Evolutionary conservation across 35 echinoderm and acorn worm species (phyloP).

Genomic region (Ophioderma brevispina): DNA sequence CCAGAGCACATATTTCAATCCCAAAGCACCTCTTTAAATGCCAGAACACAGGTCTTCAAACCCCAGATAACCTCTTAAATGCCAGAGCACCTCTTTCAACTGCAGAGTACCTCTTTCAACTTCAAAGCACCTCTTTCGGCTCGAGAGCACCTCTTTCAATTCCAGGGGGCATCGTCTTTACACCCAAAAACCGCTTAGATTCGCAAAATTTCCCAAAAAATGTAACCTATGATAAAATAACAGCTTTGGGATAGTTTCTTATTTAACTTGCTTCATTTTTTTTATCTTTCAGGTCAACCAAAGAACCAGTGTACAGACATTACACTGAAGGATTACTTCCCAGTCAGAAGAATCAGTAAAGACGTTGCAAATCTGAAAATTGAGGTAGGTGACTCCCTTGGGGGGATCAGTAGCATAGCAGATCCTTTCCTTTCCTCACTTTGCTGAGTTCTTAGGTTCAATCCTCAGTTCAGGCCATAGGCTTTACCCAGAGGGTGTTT

Average conservation of each 20-base stretch:
- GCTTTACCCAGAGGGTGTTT: no score
- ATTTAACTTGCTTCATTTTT: background rate
- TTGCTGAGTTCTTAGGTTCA: background rate
- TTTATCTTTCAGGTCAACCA: background rate
- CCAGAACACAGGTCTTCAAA: no score
- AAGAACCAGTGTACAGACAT: constrained; percentile 28
- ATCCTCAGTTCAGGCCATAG: background rate
- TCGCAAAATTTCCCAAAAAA: background rate
- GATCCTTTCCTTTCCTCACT: no score
- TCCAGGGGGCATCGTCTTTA: background rate
- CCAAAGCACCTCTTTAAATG: no score
- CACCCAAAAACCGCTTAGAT: background rate
- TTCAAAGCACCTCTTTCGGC: no score
- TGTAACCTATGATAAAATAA: background rate
- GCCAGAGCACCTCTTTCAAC: no score
- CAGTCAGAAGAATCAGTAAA: constrained; percentile 78
- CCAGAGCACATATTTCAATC: no score
- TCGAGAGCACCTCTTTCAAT: background rate
- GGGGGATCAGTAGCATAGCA: no score
- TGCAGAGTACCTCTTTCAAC: no score
- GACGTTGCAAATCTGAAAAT: constrained; percentile 76
- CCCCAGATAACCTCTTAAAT: no score
- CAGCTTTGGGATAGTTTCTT: background rate
- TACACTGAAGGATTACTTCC: constrained; percentile 82
- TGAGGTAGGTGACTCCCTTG: no score